Percentiles rank a stretch among this genome's conserved stretches.
phyloP scores from a whole-genome alignment of 2,888 invertebrate species.

The Helobdella robusta region DNA sequence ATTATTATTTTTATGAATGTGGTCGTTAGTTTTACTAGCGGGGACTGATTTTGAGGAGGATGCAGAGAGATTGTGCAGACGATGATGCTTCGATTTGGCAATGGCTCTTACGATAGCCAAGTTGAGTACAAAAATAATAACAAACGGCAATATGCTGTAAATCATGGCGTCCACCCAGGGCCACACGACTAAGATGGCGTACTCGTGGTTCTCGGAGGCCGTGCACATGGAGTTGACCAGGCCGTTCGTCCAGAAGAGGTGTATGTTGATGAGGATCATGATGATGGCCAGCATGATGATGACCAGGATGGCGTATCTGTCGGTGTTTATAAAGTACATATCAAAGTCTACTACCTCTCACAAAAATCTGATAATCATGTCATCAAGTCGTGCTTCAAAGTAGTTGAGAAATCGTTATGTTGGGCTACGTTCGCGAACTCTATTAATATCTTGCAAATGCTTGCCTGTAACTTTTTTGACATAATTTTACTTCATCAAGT shows the following conservation, averaged over 20 bases:
- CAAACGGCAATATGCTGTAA: constrained; percentile 44
- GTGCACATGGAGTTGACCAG: constrained; percentile 17
- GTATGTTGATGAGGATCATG: constrained; percentile 24
- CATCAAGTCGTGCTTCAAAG: no score
- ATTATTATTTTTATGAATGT: no score
- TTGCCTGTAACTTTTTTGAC: no score
- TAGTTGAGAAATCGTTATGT: no score
- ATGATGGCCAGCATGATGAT: constrained; percentile 8
- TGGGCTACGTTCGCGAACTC: no score
- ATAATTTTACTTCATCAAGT: no score
- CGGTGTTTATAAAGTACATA: no score
- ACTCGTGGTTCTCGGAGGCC: neutral
- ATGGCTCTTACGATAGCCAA: constrained; percentile 40
- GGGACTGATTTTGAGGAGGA: neutral
- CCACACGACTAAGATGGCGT: constrained; percentile 40
- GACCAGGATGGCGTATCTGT: constrained; percentile 15
- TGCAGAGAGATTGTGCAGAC: neutral
- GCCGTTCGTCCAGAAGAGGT: constrained; percentile 25
- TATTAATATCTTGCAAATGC: no score
- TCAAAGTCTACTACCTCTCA: no score
- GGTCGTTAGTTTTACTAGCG: neutral
- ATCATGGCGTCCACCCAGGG: constrained; percentile 45
- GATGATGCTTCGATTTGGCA: neutral
- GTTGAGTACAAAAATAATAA: constrained; percentile 42
- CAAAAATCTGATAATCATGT: no score